Base-by-base conservation (phyloP, 2,113 vertebrate species). In the Edolisoma coerulescens region DNA sequence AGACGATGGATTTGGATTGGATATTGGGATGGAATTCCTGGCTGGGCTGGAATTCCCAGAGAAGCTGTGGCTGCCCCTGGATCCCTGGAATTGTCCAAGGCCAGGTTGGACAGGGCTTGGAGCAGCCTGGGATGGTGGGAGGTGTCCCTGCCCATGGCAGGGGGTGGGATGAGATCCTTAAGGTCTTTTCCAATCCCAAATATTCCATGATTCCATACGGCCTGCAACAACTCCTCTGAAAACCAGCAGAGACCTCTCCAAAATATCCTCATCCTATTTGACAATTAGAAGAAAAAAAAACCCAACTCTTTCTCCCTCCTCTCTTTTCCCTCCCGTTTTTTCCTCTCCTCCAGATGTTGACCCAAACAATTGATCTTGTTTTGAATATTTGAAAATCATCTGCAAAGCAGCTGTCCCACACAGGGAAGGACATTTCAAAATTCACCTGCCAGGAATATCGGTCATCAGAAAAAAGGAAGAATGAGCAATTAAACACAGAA, bases 401-500 rank as follows among this genome's bases (percentile, higher is more conserved):
- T 30, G 37, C 44, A 26, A 32, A 54, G 3, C 7, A 23, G 35
- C 57, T 35, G 33, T 5, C 44, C 59, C 59, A 24, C 5, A 33
- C 30, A 16, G 1, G 41, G 65, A 32, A 63, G 15, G 21, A n/a
- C 15, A 30, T 21, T n/a, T 17, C 3, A 28, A 69, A 74, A 42
- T 27, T 18, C 54, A 74, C 33, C 78, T 56, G 68, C 2, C 0
- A 44, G 59, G 39, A 77, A 13, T 5, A 35, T 9, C 1, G 2
- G 16, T 8, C 13, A 7, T 7, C 3, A 37, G 1, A 16, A 17
- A 17, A 37, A 28, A 24, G 32, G 37, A 59, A 53, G 13, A 68
- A 37, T 0, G 13, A 60, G n/a, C 6, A 16, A 39, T 0, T 9
- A 19, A 61, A 39, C 17, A 4, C 13, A 16, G 63, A 56, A 2